These are phyloP conservation scores for Hecatera dysodea DNA, from an alignment of 2,888 invertebrate genomes.

Conservation along the genomic window DNA sequence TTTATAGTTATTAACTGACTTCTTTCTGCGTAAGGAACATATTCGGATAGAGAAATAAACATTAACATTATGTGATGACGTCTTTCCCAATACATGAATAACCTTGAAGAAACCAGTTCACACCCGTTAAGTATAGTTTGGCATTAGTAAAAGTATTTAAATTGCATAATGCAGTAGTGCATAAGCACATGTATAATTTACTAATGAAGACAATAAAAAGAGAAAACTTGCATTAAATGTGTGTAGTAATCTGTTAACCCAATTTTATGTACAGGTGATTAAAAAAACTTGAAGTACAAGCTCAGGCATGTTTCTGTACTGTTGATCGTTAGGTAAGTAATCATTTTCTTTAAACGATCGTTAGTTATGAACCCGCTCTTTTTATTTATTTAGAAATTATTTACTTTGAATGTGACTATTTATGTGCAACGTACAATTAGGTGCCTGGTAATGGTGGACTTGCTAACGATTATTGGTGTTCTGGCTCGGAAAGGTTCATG, in stretches of 20 bases:
- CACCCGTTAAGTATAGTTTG: neutral
- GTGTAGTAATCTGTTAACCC: slow-evolving; percentile 12
- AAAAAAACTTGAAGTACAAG: slow-evolving; percentile 26
- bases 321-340: slow-evolving; percentile 14
- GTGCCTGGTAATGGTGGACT: neutral
- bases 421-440: neutral
- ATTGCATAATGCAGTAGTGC: slow-evolving; percentile 4
- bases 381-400: slow-evolving; percentile 4
- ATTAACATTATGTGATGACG: neutral
- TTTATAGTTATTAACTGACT: neutral
- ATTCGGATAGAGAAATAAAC: slow-evolving; percentile 7
- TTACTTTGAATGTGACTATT: neutral
- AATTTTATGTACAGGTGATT: slow-evolving; percentile 24
- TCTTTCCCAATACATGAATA: neutral
- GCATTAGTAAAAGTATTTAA: slow-evolving; percentile 11
- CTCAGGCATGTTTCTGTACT: neutral
- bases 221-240: slow-evolving; percentile 19
- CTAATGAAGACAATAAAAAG: slow-evolving; percentile 30
- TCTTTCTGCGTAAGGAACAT: neutral
- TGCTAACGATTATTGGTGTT: neutral
- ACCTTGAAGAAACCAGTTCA: slow-evolving; percentile 11
- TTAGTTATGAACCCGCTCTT: slow-evolving; percentile 16
- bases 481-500: neutral
- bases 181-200: slow-evolving; percentile 4
- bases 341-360: slow-evolving; percentile 3